Evolutionary conservation across 2,797 vertebrate species (phyloP), one percentile per base, ranked within the genome.

Genomic region (Aldrovandia affinis): DNA sequence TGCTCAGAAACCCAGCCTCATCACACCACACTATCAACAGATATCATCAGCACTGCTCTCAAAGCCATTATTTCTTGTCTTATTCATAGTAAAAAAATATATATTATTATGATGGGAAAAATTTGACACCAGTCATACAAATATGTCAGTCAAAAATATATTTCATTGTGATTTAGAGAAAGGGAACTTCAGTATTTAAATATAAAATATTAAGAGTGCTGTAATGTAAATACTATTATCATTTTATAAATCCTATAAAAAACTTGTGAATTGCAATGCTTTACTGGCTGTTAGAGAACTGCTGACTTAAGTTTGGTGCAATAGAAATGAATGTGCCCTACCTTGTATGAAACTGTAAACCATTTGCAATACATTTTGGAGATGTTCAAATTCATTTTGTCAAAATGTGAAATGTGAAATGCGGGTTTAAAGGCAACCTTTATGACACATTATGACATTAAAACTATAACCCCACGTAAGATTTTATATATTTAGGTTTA

Each of bases 201-300:
- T 10, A 47, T 25, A 73, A 10, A 6, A 39, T 39, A 8, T 22
- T 44, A 25, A 57, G 39, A 25, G 73, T 77, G 47, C 73, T 77
- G 73, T 44, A 77, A 10, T 77, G 73, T 77, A 77, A 47, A 77
- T 77, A 47, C 73, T 22, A 28, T 8, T 73, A 47, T 47, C n/a
- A 3, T 77, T 47, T n/a, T 47, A 47, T 44, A 77, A 77, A 44
- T 47, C 9, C 22, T 3, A 77, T 77, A 28, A 5, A 57, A 33
- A 47, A 77, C 8, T 70, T 70, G 68, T 42, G 15, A 7, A 70
- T n/a, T 77, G 44, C 73, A 47, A 10, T 44, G 42, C n/a, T 28
- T 47, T 36, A 73, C 70, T 22, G 36, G 20, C 73, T 77, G 73
- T n/a, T 47, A 47, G 36, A n/a, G 73, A 44, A 47, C 36, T n/a